A percentile compares a stretch with the other conserved stretches of the same genome.
Conservation (phyloP, 2,113 vertebrate genomes). For the Crotalus horridus region DNA sequence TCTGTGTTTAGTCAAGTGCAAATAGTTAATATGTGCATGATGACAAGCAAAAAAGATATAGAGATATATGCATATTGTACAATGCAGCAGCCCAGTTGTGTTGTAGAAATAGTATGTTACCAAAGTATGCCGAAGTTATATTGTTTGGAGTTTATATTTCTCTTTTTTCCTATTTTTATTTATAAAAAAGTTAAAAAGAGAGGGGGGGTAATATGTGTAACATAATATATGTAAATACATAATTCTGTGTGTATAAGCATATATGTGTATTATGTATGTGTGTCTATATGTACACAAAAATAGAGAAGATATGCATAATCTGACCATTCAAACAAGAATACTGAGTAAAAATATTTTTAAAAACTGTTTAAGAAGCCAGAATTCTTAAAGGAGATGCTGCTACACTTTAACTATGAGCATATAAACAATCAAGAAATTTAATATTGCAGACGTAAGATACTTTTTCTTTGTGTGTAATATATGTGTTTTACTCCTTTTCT, state of each 20-base stretch:
- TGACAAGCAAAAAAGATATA: not conserved
- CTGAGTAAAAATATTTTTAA: slow-evolving; percentile 8
- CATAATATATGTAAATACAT: not conserved
- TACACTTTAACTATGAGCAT: not conserved
- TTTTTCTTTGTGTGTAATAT: not conserved
- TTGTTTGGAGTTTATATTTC: not conserved
- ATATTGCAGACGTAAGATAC: not conserved
- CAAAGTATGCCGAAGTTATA: not conserved
- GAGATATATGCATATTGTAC: not conserved
- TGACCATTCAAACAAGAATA: slow-evolving; percentile 1
- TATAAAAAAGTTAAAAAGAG: not conserved
- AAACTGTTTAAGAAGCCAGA: not conserved
- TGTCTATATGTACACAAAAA: not conserved
- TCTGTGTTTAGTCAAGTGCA: not conserved
- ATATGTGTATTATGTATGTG: not conserved
- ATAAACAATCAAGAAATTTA: not conserved
- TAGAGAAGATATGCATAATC: not conserved
- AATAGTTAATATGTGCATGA: not conserved
- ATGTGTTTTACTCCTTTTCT: not conserved
- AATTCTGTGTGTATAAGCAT: not conserved
- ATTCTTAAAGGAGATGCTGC: not conserved
- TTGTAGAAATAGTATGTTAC: not conserved
- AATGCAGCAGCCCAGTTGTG: not conserved
- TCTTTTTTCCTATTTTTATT: not conserved
- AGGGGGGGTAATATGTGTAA: not conserved